A percentile compares a stretch with the other conserved stretches of the same genome.
Evolutionary conservation across 2,113 vertebrate species (phyloP).

Genomic region (Coryphaenoides rupestris): DNA sequence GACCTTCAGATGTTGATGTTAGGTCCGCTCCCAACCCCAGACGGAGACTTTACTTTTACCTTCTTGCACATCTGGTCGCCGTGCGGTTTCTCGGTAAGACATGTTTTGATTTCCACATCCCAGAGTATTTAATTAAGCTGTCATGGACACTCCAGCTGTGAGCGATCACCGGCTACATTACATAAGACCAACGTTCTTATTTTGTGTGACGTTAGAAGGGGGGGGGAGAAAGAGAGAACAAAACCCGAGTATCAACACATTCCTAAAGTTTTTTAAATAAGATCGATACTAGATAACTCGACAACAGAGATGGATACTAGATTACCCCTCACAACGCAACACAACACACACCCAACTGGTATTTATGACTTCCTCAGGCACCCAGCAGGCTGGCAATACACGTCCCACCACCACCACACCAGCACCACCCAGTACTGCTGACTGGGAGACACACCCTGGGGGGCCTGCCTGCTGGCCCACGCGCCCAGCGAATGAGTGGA

Average conservation of each 20-base stretch:
- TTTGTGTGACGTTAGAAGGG: conserved; percentile 31
- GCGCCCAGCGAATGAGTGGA: neutral
- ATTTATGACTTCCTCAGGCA: conserved; percentile 25
- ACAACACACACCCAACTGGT: too few relatives aligned
- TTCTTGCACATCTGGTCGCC: conserved; percentile 17
- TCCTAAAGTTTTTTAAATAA: too few relatives aligned
- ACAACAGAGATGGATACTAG: too few relatives aligned
- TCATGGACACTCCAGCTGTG: conserved; percentile 30
- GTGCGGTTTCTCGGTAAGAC: conserved; percentile 15
- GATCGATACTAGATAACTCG: too few relatives aligned
- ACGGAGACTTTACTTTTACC: too few relatives aligned
- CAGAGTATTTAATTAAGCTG: conserved; percentile 45
- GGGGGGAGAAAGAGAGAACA: conserved; percentile 27
- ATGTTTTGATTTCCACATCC: conserved; percentile 18
- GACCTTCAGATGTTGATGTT: conserved; percentile 1
- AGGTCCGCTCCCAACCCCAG: conserved; percentile 18
- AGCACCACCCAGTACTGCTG: too few relatives aligned
- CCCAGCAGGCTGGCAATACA: too few relatives aligned
- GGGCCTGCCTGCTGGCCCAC: neutral
- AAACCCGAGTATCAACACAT: neutral
- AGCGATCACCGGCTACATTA: conserved; percentile 37
- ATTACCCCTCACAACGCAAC: too few relatives aligned
- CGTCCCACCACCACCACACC: too few relatives aligned
- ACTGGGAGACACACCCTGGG: too few relatives aligned
- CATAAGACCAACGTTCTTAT: conserved; percentile 31